phyloP scores from a whole-genome alignment of 2,113 vertebrate species.

The Aegithalos caudatus region DNA sequence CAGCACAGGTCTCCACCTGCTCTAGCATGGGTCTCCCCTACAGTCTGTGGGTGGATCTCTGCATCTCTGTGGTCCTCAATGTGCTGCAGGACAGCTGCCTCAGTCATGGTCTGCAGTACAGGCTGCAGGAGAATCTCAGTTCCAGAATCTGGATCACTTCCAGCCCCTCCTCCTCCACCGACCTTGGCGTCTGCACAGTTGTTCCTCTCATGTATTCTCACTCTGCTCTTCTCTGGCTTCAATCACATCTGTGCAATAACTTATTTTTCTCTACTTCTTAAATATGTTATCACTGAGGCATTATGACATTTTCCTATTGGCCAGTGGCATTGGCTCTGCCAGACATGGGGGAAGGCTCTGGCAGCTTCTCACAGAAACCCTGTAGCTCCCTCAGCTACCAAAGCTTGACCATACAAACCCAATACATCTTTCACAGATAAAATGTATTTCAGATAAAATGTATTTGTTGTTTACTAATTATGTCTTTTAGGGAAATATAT shows the following conservation, averaged over 20 bases:
- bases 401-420: background rate
- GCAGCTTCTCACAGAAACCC: background rate
- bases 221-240: background rate
- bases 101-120: background rate
- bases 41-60: background rate
- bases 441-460: background rate
- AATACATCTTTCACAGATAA: background rate
- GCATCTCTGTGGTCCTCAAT: background rate
- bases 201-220: background rate
- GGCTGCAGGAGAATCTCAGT: background rate
- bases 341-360: background rate
- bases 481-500: background rate
- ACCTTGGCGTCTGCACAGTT: background rate
- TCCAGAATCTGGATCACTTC: background rate
- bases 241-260: background rate
- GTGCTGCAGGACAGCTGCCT: background rate
- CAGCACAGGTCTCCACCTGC: background rate
- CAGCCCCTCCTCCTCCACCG: rapidly evolving
- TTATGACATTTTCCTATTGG: background rate
- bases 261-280: background rate
- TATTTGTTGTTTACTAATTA: background rate
- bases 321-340: background rate
- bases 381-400: too few relatives aligned
- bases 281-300: background rate
- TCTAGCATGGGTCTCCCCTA: background rate